Conservation (phyloP, 2,113 vertebrate species). For the Cryptotis parvus region DNA sequence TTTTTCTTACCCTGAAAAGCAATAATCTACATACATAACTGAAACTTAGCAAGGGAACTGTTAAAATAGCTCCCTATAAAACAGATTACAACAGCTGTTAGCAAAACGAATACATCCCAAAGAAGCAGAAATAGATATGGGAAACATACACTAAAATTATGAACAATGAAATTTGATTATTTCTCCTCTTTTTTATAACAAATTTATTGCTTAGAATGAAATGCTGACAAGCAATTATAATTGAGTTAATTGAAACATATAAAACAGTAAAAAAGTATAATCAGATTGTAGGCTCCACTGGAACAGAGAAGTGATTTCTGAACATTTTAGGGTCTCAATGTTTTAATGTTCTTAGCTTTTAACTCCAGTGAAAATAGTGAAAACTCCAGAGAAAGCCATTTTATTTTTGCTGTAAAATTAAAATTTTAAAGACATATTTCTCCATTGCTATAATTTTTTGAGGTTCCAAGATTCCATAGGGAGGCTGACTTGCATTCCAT, state of each 20-base stretch:
- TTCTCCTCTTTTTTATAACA: conserved; percentile 76
- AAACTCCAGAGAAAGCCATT: no score
- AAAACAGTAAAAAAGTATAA: conserved; percentile 71
- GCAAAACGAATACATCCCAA: conserved; percentile 38
- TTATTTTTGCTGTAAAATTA: conserved; percentile 43
- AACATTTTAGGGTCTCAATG: conserved; percentile 47
- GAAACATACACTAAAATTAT: conserved; percentile 61
- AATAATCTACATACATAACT: conserved; percentile 47
- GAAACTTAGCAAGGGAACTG: conserved; percentile 67
- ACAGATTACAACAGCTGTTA: conserved; percentile 65
- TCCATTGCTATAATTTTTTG: neutral
- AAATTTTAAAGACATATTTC: conserved; percentile 31
- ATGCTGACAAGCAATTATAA: conserved; percentile 74
- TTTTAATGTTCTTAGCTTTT: conserved; percentile 39
- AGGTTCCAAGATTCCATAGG: neutral
- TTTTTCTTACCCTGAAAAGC: conserved; percentile 71
- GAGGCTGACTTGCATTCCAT: neutral
- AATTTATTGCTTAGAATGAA: conserved; percentile 72
- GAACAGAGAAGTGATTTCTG: conserved; percentile 49
- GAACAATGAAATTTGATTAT: conserved; percentile 74
- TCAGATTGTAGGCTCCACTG: neutral
- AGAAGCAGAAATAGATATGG: conserved; percentile 50
- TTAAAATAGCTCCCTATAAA: conserved; percentile 62
- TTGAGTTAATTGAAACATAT: conserved; percentile 76
- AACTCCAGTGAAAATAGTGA: neutral